These are phyloP conservation scores for Aphyosemion australe DNA, from an alignment of 2,113 vertebrate species.

Conservation along the genomic window DNA sequence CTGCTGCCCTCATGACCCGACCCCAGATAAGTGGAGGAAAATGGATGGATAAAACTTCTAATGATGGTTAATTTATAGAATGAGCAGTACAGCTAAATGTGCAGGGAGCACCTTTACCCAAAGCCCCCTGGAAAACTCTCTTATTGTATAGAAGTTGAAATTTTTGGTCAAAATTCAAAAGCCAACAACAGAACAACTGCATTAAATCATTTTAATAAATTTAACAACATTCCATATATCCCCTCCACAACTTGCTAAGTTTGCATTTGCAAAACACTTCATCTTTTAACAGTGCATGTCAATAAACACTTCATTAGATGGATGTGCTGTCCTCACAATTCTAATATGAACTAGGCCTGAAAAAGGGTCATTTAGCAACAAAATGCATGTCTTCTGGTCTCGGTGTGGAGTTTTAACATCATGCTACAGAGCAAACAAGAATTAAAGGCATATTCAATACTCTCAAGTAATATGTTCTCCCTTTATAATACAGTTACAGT, in stretches of 20 bases:
- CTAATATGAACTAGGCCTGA: slow-evolving; percentile 42
- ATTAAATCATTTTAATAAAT: slow-evolving; percentile 66
- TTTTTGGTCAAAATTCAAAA: background rate
- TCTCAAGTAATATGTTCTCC: slow-evolving; percentile 64
- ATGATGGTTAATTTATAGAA: too few species aligned
- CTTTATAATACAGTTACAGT: slow-evolving; percentile 63
- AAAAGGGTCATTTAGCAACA: slow-evolving; percentile 49
- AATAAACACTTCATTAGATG: slow-evolving; percentile 43
- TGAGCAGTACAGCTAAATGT: too few species aligned
- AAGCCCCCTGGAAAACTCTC: too few species aligned
- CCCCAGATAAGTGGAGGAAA: too few species aligned
- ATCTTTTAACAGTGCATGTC: slow-evolving; percentile 50
- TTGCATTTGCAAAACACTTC: slow-evolving; percentile 44
- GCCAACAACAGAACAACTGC: slow-evolving; percentile 32
- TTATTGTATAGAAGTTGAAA: background rate
- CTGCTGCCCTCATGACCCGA: too few species aligned
- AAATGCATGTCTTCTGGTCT: slow-evolving; percentile 63
- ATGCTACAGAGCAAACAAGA: slow-evolving; percentile 75
- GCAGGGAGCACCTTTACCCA: too few species aligned
- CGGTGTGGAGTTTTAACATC: slow-evolving; percentile 53
- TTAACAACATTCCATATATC: slow-evolving; percentile 62
- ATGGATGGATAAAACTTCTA: too few species aligned
- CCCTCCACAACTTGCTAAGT: slow-evolving; percentile 24
- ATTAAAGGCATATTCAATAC: slow-evolving; percentile 68
- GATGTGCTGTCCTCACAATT: slow-evolving; percentile 53